These are phyloP conservation scores for Macaria notata DNA, from an alignment of 2,888 invertebrate species.

Conservation along the genomic window DNA sequence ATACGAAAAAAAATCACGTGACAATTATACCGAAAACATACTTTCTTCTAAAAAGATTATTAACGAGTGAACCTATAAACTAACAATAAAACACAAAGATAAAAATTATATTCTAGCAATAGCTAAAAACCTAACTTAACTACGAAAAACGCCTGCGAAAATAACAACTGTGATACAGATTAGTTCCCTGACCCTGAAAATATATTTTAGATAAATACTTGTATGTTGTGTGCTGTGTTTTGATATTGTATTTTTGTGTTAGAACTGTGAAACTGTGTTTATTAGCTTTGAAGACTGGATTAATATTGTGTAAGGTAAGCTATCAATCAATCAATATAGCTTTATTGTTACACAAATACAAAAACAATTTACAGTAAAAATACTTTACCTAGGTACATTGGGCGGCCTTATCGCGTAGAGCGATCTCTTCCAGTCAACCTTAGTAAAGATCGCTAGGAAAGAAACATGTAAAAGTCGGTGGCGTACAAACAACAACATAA, in stretches of 20 bases:
- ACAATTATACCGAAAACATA: conserved; percentile 52
- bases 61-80: no score
- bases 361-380: no score
- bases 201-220: conserved; percentile 55
- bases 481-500: no score
- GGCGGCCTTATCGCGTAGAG: no score
- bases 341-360: no score
- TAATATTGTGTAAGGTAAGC: conserved; percentile 25
- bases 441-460: no score
- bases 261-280: conserved; percentile 32
- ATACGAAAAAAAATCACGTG: conserved; percentile 72
- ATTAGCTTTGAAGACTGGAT: conserved; percentile 27
- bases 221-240: conserved; percentile 70
- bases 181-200: conserved; percentile 66
- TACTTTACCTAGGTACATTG: no score
- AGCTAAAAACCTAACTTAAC: conserved; percentile 40
- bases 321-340: not conserved
- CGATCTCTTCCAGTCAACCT: no score
- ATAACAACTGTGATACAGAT: conserved; percentile 61
- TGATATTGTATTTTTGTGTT: conserved; percentile 53
- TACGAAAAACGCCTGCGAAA: conserved; percentile 40
- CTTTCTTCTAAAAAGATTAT: no score
- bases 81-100: conserved; percentile 43
- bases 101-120: conserved; percentile 40
- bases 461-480: no score